A percentile compares a stretch with the other conserved stretches of the same genome.
phyloP scores from a whole-genome alignment of 2,113 vertebrate species.

The Sialia sialis region DNA sequence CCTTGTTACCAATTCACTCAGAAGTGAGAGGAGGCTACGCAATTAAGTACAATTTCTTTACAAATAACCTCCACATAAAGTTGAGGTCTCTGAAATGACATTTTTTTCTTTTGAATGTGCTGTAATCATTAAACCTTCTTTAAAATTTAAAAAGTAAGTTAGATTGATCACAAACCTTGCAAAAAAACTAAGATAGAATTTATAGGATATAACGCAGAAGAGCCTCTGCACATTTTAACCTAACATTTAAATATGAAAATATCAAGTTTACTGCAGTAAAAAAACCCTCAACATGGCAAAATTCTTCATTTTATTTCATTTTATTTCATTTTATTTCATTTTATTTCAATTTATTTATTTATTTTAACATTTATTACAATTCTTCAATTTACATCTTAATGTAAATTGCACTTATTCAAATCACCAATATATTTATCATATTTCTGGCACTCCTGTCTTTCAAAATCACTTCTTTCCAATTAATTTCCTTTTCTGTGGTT shows the following conservation, averaged over 20 bases:
- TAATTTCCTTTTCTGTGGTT: not conserved
- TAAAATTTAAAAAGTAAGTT: not conserved
- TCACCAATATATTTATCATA: not conserved
- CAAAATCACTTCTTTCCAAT: not conserved
- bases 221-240: not conserved
- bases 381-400: not conserved
- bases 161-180: not conserved
- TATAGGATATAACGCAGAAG: not conserved
- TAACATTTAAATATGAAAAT: not conserved
- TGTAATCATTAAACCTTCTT: not conserved
- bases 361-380: too few relatives aligned
- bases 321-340: too few relatives aligned
- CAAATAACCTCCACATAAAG: not conserved
- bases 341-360: too few relatives aligned
- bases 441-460: not conserved
- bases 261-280: not conserved
- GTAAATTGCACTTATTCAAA: not conserved
- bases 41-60: not conserved
- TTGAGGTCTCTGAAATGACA: not conserved
- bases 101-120: not conserved
- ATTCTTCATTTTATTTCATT: not conserved
- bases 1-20: not conserved
- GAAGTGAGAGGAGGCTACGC: not conserved
- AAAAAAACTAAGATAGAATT: not conserved
- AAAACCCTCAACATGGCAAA: not conserved